Percentiles rank a stretch among this genome's conserved stretches.
phyloP scores from a whole-genome alignment of 1,140 invertebrate species.

The Leptinotarsa undecemlineata region DNA sequence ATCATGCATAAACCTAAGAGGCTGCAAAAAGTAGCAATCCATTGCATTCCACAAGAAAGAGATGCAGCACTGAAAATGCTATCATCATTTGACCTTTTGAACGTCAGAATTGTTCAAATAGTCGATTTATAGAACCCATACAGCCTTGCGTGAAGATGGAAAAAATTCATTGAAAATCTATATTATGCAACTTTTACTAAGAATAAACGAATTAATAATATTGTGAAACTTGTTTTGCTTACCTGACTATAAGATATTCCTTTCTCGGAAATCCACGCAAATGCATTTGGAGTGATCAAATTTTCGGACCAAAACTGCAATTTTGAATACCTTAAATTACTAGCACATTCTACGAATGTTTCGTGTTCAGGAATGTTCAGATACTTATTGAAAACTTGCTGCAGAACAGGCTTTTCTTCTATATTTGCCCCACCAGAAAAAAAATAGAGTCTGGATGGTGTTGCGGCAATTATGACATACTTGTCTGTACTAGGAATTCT shows the following conservation, averaged over 20 bases:
- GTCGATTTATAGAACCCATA: too few relatives aligned
- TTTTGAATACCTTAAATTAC: conserved; percentile 75
- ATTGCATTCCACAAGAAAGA: too few relatives aligned
- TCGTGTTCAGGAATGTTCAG: conserved; percentile 73
- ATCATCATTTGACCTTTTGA: too few relatives aligned
- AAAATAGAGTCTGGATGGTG: conserved; percentile 80
- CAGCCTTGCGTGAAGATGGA: too few relatives aligned
- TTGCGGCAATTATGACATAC: conserved; percentile 83
- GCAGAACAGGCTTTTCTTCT: conserved; percentile 79
- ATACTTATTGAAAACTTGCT: conserved; percentile 82
- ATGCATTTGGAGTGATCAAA: conserved; percentile 70
- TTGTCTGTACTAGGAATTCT: conserved; percentile 70
- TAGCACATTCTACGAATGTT: conserved; percentile 75
- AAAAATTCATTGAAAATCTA: too few relatives aligned
- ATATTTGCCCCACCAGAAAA: conserved; percentile 76
- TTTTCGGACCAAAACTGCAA: conserved; percentile 79
- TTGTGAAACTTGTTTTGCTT: conserved; percentile 20
- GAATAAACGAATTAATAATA: too few relatives aligned
- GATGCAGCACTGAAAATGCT: too few relatives aligned
- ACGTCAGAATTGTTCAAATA: too few relatives aligned
- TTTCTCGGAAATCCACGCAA: conserved; percentile 83
- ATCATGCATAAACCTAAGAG: too few relatives aligned
- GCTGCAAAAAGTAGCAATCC: too few relatives aligned
- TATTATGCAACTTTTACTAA: too few relatives aligned
- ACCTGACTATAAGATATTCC: conserved; percentile 74